Evolutionary conservation across 2,797 vertebrate genomes (phyloP), one percentile per base, ranked within the genome.

Genomic region (Mus minutoides): DNA sequence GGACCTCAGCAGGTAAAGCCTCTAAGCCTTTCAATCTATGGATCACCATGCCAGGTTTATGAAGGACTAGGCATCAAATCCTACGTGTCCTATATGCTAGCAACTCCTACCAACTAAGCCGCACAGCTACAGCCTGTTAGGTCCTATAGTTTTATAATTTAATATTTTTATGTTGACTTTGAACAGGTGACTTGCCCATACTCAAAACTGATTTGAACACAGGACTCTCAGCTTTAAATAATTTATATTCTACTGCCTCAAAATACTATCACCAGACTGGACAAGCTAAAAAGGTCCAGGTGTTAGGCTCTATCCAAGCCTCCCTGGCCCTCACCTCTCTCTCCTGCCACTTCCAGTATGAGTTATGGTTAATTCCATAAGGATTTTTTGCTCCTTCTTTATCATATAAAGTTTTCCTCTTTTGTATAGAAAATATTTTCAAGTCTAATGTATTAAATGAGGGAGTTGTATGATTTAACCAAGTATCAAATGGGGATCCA

Each of bases 141-240:
- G 69, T 58, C 26, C 62, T 88, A 83, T 88, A 96, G 97, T 96
- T 95, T 96, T 91, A 97, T 84, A 97, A 94, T 60, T 60, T 60
- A 60, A 79, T 88, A 96, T 97, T 96, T 95, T 96, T 91, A 97
- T 84, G 88, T 86, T 92, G 86, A 95, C 83, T 94, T 92, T 97
- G 95, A 98, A 97, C 96, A 84, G 92, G 89, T 97, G 92, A 95
- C 93, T 95, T 95, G 90, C 75, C 62, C 77, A 94, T 89, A 37
- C 73, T 94, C 88, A 90, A 96, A 95, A 83, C 71, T 84, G 73
- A 90, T 62, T 46, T 95, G 94, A 90, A 95, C 76, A 96, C 64
- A 96, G 52, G 76, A 87, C 88, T 94, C 67, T 91, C 90, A 40
- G 88, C 54, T 95, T 96, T 86, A 88, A 92, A 89, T 56, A 56